Evolutionary conservation across 2,888 invertebrate genomes (phyloP).

Genomic region (Antheraea assamensis): DNA sequence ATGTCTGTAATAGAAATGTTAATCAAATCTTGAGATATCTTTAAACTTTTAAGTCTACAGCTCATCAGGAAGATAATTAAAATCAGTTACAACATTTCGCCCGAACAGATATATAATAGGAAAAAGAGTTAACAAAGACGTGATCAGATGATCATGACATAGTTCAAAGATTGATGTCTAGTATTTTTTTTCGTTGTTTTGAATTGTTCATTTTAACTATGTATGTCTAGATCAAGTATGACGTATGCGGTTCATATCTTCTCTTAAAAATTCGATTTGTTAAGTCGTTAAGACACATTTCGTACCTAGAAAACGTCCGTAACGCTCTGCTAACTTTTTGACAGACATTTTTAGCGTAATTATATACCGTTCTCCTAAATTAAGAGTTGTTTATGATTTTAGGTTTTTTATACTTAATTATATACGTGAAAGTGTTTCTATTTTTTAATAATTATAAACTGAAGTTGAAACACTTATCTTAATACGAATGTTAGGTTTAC

Average conservation of each 20-base stretch:
- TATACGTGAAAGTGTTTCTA: slow-evolving; percentile 18
- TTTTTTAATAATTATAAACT: not conserved
- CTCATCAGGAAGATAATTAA: too few relatives aligned
- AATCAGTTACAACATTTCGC: too few relatives aligned
- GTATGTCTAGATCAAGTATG: not conserved
- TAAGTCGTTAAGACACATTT: not conserved
- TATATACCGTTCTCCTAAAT: slow-evolving; percentile 39
- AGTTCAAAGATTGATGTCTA: too few relatives aligned
- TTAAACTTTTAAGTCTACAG: too few relatives aligned
- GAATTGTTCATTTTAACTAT: not conserved
- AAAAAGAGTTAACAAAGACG: too few relatives aligned
- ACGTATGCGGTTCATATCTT: not conserved
- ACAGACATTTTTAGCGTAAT: slow-evolving; percentile 49
- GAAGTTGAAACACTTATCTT: not conserved
- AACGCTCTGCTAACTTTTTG: slow-evolving; percentile 40
- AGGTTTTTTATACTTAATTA: slow-evolving; percentile 14
- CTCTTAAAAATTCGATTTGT: not conserved
- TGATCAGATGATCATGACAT: too few relatives aligned
- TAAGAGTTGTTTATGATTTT: slow-evolving; percentile 28
- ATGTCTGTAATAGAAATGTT: too few relatives aligned
- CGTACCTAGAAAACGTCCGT: slow-evolving; percentile 25
- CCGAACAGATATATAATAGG: too few relatives aligned
- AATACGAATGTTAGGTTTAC: too few relatives aligned
- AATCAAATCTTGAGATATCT: too few relatives aligned
- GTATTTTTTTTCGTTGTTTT: not conserved